phyloP scores from a whole-genome alignment of 2,113 vertebrate genomes.

The Phoxinus phoxinus region DNA sequence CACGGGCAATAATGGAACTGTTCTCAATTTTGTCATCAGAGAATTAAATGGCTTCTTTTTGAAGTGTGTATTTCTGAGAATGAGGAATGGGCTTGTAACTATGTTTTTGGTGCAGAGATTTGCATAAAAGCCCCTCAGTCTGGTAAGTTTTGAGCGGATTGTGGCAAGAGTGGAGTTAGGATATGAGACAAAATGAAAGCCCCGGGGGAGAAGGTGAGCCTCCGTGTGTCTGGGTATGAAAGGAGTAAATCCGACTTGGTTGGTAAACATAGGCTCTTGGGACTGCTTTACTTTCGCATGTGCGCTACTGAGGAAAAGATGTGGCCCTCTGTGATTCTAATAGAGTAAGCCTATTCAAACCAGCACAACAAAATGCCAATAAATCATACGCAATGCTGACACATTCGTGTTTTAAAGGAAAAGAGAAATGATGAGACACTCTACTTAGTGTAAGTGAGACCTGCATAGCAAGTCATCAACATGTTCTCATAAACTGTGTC shows the following conservation, averaged over 20 bases:
- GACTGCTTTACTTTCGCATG: slow-evolving; percentile 71
- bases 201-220: slow-evolving; percentile 75
- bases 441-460: neutral
- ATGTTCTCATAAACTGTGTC: neutral
- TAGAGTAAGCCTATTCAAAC: slow-evolving; percentile 76
- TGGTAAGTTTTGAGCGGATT: slow-evolving; percentile 75
- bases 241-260: slow-evolving; percentile 79
- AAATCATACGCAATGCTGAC: slow-evolving; percentile 61
- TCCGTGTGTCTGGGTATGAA: slow-evolving; percentile 74
- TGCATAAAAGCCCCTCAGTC: slow-evolving; percentile 80
- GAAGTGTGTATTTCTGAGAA: slow-evolving; percentile 71
- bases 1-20: slow-evolving; percentile 67
- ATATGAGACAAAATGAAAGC: slow-evolving; percentile 77
- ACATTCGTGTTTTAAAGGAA: slow-evolving; percentile 47
- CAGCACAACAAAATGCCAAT: slow-evolving; percentile 74
- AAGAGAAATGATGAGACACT: neutral
- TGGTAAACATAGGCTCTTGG: slow-evolving; percentile 81
- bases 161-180: slow-evolving; percentile 74
- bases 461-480: neutral
- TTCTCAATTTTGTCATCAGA: slow-evolving; percentile 69
- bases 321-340: slow-evolving; percentile 76
- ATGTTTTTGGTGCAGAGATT: slow-evolving; percentile 72
- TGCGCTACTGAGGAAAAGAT: slow-evolving; percentile 67
- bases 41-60: slow-evolving; percentile 78
- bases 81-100: slow-evolving; percentile 73